Evolutionary conservation across 2,797 vertebrate genomes (phyloP), one percentile per base, ranked within the genome.

Genomic region (Microctenopoma lineatum): DNA sequence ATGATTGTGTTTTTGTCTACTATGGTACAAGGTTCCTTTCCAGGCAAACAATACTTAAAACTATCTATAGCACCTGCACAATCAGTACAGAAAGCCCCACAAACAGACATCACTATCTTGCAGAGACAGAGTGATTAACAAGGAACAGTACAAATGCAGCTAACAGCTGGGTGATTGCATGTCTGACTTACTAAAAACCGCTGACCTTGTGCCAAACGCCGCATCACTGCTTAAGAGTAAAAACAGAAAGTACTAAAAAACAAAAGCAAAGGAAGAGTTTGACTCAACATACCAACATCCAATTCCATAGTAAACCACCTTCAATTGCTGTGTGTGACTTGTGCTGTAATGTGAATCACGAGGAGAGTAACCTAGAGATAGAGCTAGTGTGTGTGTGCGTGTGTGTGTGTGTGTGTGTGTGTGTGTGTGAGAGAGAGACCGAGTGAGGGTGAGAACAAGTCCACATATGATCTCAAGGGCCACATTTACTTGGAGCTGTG

Each of bases 281-380:
- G 16, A 69, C 26, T 69, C 64, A 45, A 26, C 11, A 27, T 56
- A 46, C 59, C 56, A 73, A 65, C 59, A 56, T 52, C 54, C 66
- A 66, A 25, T 62, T 70, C 58, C 71, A 77, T 74, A 78, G 63
- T 57, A 73, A 82, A 79, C 62, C 59, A 76, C 62, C 48, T 64
- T 70, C 71, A 82, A 75, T 75, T 58, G 66, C 41, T 82, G 86
- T 86, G 79, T 76, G 77, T 70, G 73, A 79, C 75, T 68, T 50
- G 59, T 72, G 68, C 53, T 13, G 71, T 90, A 91, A 93, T 91
- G 84, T 66, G 83, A 86, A 88, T 90, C 92, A 94, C 76, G 69
- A 91, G 89, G 81, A 60, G 47, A 61, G 65, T 59, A 68, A 78
- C 58, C 53, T 59, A 73, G 59, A 73, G 53, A 74, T 70, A 68